These are phyloP conservation scores for Remorina albescens DNA, from an alignment of 2,797 vertebrate species.

Conservation along the genomic window DNA sequence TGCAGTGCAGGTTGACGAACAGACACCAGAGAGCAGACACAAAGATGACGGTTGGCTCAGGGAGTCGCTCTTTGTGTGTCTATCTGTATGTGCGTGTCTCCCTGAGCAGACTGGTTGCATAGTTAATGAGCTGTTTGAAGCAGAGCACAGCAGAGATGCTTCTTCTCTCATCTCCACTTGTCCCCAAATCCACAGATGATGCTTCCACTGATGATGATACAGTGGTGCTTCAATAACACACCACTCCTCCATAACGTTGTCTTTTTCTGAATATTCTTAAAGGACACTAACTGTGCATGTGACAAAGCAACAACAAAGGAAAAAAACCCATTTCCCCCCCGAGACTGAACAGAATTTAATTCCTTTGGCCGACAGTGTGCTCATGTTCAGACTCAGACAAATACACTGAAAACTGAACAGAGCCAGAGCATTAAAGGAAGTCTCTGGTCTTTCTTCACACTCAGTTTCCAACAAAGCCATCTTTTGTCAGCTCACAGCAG, in stretches of 20 bases:
- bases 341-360: constrained; percentile 12
- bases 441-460: constrained; percentile 34
- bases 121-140: constrained; percentile 58
- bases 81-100: constrained; percentile 25
- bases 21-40: constrained; percentile 53
- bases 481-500: constrained; percentile 71
- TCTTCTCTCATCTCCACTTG: constrained; percentile 25
- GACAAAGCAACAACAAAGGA: background rate
- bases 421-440: constrained; percentile 39
- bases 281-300: background rate
- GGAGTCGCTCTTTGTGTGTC: constrained; percentile 62
- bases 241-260: background rate
- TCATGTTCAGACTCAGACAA: constrained; percentile 9
- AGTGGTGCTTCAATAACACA: constrained; percentile 13
- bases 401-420: constrained; percentile 14
- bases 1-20: constrained; percentile 34
- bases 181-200: constrained; percentile 5
- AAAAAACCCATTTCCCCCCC: constrained; percentile 5
- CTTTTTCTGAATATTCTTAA: background rate
- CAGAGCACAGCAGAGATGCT: constrained; percentile 9
- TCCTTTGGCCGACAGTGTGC: constrained; percentile 10
- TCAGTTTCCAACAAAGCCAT: constrained; percentile 65
- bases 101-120: constrained; percentile 39
- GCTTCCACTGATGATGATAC: constrained; percentile 27
- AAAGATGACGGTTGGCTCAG: constrained; percentile 54